Base-by-base conservation (phyloP, 2,113 vertebrate species). In the Chaetura pelagica region DNA sequence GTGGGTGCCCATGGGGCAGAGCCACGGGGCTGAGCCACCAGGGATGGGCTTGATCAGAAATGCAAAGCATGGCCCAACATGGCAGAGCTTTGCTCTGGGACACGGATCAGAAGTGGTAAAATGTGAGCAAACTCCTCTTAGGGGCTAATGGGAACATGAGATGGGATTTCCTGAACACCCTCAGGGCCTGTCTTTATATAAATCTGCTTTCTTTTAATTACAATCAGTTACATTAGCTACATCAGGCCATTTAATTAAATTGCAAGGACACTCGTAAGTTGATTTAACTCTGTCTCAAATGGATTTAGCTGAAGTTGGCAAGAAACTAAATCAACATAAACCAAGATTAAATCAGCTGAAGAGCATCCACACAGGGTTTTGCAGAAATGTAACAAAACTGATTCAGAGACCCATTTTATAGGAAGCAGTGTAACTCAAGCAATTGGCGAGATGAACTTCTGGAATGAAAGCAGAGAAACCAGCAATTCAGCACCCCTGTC, bases 241-340 rank as follows among this genome's bases (percentile, higher is more conserved):
- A 96, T 94, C 92, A 95, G 86, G 89, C 71, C 24, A 94, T 87
- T 96, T 96, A 97, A 96, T 96, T 97, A 95, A 96, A 96, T 95
- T 92, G 96, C 94, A 96, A 91, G 90, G 96, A 96, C 95, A 96
- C 54, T 95, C 68, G 10, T 90, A 96, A 97, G 80, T 95, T 95
- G 92, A 96, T 96, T 97, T 97, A 95, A 89, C 86, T 95, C 90
- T 55, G 62, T 81, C 95, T 97, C 95, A 94, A 92, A 97, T 87
- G 92, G 95, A 89, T 95, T 97, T 96, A 89, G 73, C 40, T 72
- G 82, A 95, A 96, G 69, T 82, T 93, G 94, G 88, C 83, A 89
- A 94, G 90, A 90, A 97, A 92, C 76, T 92, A 96, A 93, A 94
- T 90, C 86, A 96, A 95, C 90, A 87, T 79, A 90, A 95, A 95